A percentile compares a stretch with the other conserved stretches of the same genome.
Evolutionary conservation across 2,888 invertebrate genomes (phyloP).

Genomic region (Drosophila conformis): DNA sequence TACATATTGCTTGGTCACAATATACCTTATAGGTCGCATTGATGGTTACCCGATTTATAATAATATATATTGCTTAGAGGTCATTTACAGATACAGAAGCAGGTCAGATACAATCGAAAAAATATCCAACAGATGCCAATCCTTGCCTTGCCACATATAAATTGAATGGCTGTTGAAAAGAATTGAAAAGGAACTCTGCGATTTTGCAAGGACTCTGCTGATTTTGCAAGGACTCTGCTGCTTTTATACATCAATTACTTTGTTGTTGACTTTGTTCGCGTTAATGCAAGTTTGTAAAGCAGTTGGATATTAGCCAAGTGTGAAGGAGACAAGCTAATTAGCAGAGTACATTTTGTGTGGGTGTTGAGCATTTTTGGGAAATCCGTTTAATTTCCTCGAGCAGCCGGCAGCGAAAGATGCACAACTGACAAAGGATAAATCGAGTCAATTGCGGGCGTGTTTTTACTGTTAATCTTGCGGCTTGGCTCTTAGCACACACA

Average conservation of each 20-base stretch:
- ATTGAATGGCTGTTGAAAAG: background rate
- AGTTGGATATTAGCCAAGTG: conserved; percentile 23
- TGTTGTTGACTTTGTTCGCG: background rate
- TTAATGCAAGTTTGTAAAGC: conserved; percentile 5
- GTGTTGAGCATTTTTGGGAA: conserved; percentile 43
- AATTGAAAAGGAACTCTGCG: background rate
- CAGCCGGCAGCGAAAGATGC: conserved; percentile 44
- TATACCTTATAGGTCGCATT: no score
- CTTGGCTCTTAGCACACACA: conserved; percentile 16
- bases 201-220: background rate
- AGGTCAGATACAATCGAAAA: background rate
- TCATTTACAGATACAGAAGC: background rate
- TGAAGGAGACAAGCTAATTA: conserved; percentile 52
- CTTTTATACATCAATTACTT: conserved; percentile 8
- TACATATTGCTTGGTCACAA: no score
- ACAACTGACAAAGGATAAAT: conserved; percentile 40
- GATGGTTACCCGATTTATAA: no score
- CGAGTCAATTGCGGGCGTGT: conserved; percentile 72
- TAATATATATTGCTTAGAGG: no score
- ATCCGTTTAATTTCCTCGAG: conserved; percentile 71
- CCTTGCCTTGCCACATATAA: background rate
- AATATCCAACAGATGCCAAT: background rate
- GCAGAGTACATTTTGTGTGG: conserved; percentile 32
- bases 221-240: background rate
- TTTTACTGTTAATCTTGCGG: conserved; percentile 68